These are phyloP conservation scores for Nothobranchius kuhntae DNA, from an alignment of 2,113 vertebrate genomes.

Conservation along the genomic window DNA sequence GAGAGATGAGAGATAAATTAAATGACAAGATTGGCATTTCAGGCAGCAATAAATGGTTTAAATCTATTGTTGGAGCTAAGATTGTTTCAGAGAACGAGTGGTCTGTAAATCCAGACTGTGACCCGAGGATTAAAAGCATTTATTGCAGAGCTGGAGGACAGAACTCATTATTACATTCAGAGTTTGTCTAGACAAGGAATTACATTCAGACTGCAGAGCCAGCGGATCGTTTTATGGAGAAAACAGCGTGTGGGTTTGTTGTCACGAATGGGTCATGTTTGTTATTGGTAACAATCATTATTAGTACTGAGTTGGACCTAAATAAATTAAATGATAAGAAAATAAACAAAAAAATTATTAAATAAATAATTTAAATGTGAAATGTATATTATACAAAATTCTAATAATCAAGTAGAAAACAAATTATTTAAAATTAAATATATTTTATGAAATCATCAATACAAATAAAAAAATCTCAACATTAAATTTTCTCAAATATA, in stretches of 20 bases:
- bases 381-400: too few relatives aligned
- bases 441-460: too few relatives aligned
- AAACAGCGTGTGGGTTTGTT: conserved; percentile 13
- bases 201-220: conserved; percentile 27
- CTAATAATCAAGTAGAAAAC: too few relatives aligned
- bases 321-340: too few relatives aligned
- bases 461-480: too few relatives aligned
- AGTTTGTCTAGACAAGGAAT: conserved; percentile 53
- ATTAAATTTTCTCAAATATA: too few relatives aligned
- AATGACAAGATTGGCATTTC: conserved; percentile 38
- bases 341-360: too few relatives aligned
- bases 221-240: conserved; percentile 36
- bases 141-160: conserved; percentile 10
- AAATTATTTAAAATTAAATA: too few relatives aligned
- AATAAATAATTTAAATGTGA: too few relatives aligned
- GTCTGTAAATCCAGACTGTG: conserved; percentile 14
- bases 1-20: conserved; percentile 20
- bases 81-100: conserved; percentile 7
- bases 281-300: background rate
- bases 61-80: conserved; percentile 20
- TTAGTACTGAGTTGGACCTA: too few relatives aligned
- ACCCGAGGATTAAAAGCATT: conserved; percentile 44
- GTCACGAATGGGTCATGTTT: background rate
- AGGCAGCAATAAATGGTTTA: conserved; percentile 27
- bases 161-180: conserved; percentile 40